Conservation (phyloP, 2,113 vertebrate genomes). For the Synchiropus splendidus region DNA sequence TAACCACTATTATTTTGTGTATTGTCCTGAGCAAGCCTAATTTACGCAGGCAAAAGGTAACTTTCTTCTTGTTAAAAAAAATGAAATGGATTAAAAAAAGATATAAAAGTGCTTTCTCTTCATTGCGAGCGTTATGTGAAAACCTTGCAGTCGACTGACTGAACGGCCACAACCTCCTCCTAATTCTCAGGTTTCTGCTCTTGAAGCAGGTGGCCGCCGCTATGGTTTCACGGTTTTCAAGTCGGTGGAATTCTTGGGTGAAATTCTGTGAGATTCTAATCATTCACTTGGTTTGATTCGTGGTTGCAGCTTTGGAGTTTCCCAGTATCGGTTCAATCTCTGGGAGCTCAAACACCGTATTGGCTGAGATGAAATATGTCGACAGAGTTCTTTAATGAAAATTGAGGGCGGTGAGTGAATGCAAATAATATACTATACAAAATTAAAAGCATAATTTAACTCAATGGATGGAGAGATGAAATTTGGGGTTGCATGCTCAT, state of each 20-base stretch:
- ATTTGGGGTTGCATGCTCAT: too few relatives aligned
- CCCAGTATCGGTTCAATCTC: background rate
- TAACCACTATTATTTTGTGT: too few relatives aligned
- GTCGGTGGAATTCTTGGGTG: slow-evolving; percentile 38
- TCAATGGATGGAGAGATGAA: slow-evolving; percentile 2
- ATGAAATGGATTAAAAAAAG: slow-evolving; percentile 1
- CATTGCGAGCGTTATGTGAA: slow-evolving; percentile 34
- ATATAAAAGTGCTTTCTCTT: slow-evolving; percentile 24
- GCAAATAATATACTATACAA: too few relatives aligned
- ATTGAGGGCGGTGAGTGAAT: too few relatives aligned
- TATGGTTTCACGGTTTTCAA: slow-evolving; percentile 46
- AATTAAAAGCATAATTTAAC: too few relatives aligned
- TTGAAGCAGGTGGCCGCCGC: slow-evolving; percentile 53
- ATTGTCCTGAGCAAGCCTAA: too few relatives aligned
- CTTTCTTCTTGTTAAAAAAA: slow-evolving; percentile 13
- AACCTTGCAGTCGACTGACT: slow-evolving; percentile 24
- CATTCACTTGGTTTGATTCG: slow-evolving; percentile 4
- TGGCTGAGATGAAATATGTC: slow-evolving; percentile 24
- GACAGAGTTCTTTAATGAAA: too few relatives aligned
- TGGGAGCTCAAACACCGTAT: slow-evolving; percentile 20
- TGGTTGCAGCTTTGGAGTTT: too few relatives aligned
- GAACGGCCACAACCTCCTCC: slow-evolving; percentile 12
- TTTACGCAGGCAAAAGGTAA: too few relatives aligned
- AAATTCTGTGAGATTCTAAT: slow-evolving; percentile 38
- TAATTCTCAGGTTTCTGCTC: slow-evolving; percentile 2